Percentiles rank a stretch among this genome's conserved stretches.
These are phyloP conservation scores for Callospermophilus lateralis DNA, from an alignment of 2,113 vertebrate genomes.

Conservation along the genomic window DNA sequence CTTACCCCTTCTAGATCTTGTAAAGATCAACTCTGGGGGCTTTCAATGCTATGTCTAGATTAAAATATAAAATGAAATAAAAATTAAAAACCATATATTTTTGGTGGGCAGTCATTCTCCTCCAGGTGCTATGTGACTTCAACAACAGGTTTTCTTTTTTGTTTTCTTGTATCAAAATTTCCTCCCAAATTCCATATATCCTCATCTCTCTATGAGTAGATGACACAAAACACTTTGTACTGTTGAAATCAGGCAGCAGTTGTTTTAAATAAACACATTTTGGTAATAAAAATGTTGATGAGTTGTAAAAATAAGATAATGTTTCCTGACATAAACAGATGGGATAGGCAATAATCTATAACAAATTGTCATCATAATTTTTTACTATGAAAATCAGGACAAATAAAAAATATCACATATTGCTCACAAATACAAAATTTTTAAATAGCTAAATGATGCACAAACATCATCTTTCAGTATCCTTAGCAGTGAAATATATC, in stretches of 20 bases:
- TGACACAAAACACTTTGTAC: background rate
- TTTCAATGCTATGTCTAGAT: background rate
- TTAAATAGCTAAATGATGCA: background rate
- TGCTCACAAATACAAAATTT: background rate
- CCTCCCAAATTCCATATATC: background rate
- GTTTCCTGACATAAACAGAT: constrained; percentile 46
- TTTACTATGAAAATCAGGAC: constrained; percentile 6
- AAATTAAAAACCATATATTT: background rate
- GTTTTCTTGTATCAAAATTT: background rate
- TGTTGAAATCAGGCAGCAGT: background rate
- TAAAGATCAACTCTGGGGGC: background rate
- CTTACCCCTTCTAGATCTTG: background rate
- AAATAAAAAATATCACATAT: background rate
- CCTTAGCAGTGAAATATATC: background rate
- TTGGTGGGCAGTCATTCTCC: background rate
- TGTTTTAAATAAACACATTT: constrained; percentile 43
- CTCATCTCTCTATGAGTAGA: background rate
- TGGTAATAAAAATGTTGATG: constrained; percentile 7
- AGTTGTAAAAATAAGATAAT: constrained; percentile 26
- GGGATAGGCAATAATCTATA: background rate
- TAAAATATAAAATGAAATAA: too few relatives aligned
- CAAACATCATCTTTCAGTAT: background rate
- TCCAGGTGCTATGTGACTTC: background rate
- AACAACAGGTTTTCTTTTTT: background rate
- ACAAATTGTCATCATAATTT: background rate